These are phyloP conservation scores for Numida meleagris DNA, from an alignment of 2,113 vertebrate species.

Conservation along the genomic window DNA sequence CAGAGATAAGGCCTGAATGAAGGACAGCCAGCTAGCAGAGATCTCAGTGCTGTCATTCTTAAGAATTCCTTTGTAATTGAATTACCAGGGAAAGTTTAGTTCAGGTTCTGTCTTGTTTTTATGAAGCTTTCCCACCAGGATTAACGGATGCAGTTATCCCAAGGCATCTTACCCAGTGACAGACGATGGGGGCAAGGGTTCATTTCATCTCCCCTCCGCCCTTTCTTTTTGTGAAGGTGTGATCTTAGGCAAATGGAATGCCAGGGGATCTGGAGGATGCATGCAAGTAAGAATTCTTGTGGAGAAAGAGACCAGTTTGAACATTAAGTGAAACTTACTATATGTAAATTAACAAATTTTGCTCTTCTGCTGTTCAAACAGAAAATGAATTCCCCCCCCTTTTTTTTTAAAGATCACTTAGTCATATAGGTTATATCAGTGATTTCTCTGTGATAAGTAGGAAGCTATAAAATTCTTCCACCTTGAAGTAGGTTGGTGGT, in stretches of 20 bases:
- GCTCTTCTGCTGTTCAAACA: neutral
- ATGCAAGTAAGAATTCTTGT: neutral
- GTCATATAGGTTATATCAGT: neutral
- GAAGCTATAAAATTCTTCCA: conserved; percentile 10
- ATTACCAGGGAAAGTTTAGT: conserved; percentile 14
- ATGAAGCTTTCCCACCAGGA: neutral
- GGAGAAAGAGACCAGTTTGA: neutral
- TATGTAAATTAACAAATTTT: neutral
- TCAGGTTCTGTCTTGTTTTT: conserved; percentile 53
- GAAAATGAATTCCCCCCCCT: neutral
- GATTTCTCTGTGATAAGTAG: neutral
- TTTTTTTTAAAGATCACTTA: neutral
- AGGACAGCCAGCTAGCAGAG: neutral
- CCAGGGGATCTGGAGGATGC: conserved; percentile 25
- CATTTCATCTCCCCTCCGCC: conserved; percentile 40
- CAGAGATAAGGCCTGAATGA: neutral
- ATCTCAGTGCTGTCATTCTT: neutral
- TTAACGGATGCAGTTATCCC: conserved; percentile 44
- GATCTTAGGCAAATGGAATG: conserved; percentile 63
- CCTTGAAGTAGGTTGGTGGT: conserved; percentile 40
- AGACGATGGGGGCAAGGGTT: conserved; percentile 45
- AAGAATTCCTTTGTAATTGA: conserved; percentile 54
- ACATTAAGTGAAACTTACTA: neutral
- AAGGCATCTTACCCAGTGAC: conserved; percentile 9
- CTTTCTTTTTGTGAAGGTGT: conserved; percentile 47